Evolutionary conservation across 2,113 vertebrate species (phyloP).

Genomic region (Pagrus major): DNA sequence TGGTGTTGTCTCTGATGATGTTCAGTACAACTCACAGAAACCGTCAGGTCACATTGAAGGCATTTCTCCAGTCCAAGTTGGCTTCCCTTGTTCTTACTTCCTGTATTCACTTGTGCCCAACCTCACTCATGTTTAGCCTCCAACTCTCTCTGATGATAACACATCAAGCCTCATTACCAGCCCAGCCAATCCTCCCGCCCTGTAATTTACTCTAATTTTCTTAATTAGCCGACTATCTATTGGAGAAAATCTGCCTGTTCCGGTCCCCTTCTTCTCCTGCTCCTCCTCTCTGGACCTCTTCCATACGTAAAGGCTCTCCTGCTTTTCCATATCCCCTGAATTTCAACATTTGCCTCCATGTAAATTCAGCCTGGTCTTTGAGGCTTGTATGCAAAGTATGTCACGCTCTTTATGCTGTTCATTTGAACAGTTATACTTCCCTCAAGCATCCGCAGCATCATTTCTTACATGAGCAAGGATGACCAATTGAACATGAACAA

Average conservation of each 20-base stretch:
- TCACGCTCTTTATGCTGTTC: neutral
- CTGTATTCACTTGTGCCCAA: neutral
- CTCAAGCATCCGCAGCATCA: neutral
- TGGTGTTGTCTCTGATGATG: neutral
- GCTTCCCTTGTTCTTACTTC: neutral
- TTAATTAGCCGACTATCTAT: constrained; percentile 69
- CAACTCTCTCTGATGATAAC: constrained; percentile 62
- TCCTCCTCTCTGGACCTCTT: neutral
- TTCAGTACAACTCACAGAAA: constrained; percentile 19
- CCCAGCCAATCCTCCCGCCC: constrained; percentile 59
- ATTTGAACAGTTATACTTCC: neutral
- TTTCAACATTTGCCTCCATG: constrained; percentile 59
- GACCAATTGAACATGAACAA: neutral
- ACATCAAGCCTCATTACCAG: constrained; percentile 60
- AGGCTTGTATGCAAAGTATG: constrained; percentile 51
- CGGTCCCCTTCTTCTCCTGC: constrained; percentile 11
- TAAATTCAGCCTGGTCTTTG: constrained; percentile 45
- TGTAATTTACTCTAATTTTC: constrained; percentile 80
- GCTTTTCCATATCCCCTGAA: neutral
- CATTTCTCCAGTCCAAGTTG: neutral
- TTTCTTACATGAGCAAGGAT: neutral
- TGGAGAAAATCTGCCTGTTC: constrained; percentile 67
- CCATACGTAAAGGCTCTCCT: neutral
- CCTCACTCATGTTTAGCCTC: neutral
- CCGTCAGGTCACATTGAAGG: neutral